phyloP scores from a whole-genome alignment of 1,140 invertebrate species.

The Pemphigus obesinymphae region DNA sequence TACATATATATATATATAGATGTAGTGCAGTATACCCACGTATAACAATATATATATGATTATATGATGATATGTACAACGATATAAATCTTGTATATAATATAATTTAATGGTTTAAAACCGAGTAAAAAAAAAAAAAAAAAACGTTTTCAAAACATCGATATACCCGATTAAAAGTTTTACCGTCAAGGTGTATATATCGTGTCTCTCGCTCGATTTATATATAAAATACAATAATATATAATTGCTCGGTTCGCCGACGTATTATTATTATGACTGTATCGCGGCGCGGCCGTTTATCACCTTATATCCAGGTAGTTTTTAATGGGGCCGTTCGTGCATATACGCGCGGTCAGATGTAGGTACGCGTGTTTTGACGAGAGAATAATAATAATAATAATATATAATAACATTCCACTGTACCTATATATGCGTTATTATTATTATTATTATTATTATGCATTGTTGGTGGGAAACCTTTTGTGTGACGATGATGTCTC shows the following conservation, averaged over 20 bases:
- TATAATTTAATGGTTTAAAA: background rate
- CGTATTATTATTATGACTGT: too few relatives aligned
- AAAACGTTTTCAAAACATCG: background rate
- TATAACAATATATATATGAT: too few relatives aligned
- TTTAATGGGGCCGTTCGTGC: background rate
- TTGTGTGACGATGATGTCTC: conserved; percentile 29
- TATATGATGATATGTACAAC: too few relatives aligned
- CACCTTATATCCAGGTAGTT: background rate
- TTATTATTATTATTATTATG: too few relatives aligned
- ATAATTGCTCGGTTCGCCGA: background rate
- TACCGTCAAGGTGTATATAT: too few relatives aligned
- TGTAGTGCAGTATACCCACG: too few relatives aligned
- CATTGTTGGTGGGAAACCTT: conserved; percentile 23
- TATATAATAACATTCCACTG: conserved; percentile 5
- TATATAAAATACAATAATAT: background rate
- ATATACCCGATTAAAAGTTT: background rate
- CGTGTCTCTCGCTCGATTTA: too few relatives aligned
- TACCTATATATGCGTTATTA: too few relatives aligned
- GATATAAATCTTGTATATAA: too few relatives aligned
- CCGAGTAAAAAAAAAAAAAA: background rate
- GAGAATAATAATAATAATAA: conserved; percentile 33
- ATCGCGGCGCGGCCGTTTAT: conserved; percentile 15
- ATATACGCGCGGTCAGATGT: background rate
- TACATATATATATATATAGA: too few relatives aligned
- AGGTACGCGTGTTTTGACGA: too few relatives aligned